A percentile compares a stretch with the other conserved stretches of the same genome.
phyloP scores from a whole-genome alignment of 2,113 vertebrate genomes.

The Halichoerus grypus region DNA sequence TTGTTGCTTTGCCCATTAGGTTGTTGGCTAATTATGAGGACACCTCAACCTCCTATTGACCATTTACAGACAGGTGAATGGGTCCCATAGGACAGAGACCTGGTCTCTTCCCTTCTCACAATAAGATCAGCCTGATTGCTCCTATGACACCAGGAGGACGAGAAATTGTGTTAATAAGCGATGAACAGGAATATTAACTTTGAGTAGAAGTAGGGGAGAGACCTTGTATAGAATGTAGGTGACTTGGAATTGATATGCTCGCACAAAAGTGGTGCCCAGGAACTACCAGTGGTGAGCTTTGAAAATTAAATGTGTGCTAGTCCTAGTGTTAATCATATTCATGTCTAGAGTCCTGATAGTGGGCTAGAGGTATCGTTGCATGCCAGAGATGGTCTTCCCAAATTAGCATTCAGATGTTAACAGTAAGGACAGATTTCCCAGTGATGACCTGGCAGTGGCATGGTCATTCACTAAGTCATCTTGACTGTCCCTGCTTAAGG shows the following conservation, averaged over 20 bases:
- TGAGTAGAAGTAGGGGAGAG: background rate
- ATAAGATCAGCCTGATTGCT: background rate
- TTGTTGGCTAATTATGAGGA: background rate
- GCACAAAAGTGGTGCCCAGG: background rate
- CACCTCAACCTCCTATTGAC: background rate
- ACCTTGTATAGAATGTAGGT: background rate
- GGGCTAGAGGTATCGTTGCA: background rate
- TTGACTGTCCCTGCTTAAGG: background rate
- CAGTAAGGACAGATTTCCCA: background rate
- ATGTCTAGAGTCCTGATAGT: background rate
- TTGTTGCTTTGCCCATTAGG: background rate
- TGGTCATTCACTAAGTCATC: background rate
- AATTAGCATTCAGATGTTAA: background rate
- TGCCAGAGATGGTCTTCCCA: background rate
- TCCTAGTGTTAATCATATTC: background rate
- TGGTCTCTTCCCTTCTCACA: background rate
- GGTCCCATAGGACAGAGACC: background rate
- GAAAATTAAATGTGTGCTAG: background rate
- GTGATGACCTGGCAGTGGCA: background rate
- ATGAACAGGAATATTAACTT: background rate
- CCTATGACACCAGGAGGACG: background rate
- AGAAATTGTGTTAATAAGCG: background rate
- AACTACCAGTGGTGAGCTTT: background rate
- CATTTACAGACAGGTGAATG: background rate
- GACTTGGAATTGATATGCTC: background rate